A percentile compares a stretch with the other conserved stretches of the same genome.
Conservation (phyloP, 2,113 vertebrate species). For the Myotis davidii region DNA sequence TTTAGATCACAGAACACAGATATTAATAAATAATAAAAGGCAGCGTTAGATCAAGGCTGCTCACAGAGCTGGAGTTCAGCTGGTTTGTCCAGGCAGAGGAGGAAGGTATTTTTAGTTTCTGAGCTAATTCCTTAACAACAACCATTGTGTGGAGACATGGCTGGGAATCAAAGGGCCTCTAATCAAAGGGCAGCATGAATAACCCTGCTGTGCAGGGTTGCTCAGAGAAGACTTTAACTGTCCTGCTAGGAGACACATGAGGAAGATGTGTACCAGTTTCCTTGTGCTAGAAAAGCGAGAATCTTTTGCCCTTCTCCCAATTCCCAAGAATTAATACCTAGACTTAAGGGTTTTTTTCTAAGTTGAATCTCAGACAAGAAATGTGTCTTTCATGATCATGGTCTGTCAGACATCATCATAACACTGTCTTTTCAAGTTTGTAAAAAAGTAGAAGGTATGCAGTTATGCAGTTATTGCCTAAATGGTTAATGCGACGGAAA, state of each 20-base stretch:
- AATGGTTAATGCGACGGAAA: background rate
- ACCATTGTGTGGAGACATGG: background rate
- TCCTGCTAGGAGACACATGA: background rate
- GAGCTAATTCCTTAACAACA: constrained; percentile 41
- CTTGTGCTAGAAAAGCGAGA: background rate
- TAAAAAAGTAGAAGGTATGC: background rate
- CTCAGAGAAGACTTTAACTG: background rate
- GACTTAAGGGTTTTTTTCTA: background rate
- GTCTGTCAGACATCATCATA: background rate
- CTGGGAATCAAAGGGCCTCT: background rate
- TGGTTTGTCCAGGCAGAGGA: background rate
- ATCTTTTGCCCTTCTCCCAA: background rate
- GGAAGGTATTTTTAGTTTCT: constrained; percentile 54
- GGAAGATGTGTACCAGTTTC: background rate
- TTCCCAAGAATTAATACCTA: background rate
- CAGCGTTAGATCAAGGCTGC: constrained; percentile 14
- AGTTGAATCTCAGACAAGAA: background rate
- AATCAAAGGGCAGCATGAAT: background rate
- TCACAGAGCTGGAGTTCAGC: background rate
- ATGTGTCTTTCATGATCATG: background rate
- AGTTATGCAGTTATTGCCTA: background rate
- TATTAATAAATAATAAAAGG: constrained; percentile 70
- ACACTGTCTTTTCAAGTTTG: background rate
- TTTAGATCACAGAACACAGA: background rate
- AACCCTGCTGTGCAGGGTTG: background rate